Percentiles rank a stretch among this genome's conserved stretches.
phyloP scores from a whole-genome alignment of 2,888 invertebrate species.

The Empis livida region DNA sequence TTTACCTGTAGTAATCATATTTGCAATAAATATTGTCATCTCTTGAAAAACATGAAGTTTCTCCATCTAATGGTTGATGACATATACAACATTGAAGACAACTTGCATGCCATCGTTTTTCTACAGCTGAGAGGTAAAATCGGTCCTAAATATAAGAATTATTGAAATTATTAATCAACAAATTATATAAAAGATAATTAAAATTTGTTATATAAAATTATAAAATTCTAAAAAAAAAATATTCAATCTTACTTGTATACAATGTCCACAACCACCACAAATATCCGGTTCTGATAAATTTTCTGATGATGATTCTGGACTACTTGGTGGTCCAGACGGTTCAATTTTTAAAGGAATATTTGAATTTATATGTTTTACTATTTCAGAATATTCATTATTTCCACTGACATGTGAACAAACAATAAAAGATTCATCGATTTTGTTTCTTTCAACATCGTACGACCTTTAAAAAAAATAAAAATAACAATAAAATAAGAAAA shows the following conservation, averaged over 20 bases:
- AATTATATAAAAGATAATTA: too few relatives aligned
- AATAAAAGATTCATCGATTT: constrained; percentile 32
- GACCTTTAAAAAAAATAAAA: not conserved
- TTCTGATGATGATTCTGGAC: constrained; percentile 35
- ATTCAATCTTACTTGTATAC: constrained; percentile 45
- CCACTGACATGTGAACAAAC: constrained; percentile 30
- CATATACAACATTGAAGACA: constrained; percentile 88
- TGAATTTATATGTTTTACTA: constrained; percentile 30
- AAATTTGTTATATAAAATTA: not conserved
- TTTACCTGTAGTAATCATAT: constrained; percentile 89
- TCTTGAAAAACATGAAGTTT: constrained; percentile 82
- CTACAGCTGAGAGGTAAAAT: constrained; percentile 83
- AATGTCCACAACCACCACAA: constrained; percentile 80
- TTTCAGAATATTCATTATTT: constrained; percentile 29
- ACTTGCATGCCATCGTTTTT: constrained; percentile 84
- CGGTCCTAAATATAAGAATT: constrained; percentile 48
- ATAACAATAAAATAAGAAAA: not conserved
- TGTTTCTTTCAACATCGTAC: constrained; percentile 24
- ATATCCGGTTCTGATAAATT: constrained; percentile 29
- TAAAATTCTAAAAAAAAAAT: constrained; percentile 2
- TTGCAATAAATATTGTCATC: constrained; percentile 93
- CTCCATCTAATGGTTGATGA: constrained; percentile 75
- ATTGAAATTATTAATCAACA: too few relatives aligned
- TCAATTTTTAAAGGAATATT: constrained; percentile 35
- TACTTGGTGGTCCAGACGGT: constrained; percentile 34